A percentile compares a stretch with the other conserved stretches of the same genome.
phyloP scores from a whole-genome alignment of 2,113 vertebrate species.

The Nothobranchius furzeri region DNA sequence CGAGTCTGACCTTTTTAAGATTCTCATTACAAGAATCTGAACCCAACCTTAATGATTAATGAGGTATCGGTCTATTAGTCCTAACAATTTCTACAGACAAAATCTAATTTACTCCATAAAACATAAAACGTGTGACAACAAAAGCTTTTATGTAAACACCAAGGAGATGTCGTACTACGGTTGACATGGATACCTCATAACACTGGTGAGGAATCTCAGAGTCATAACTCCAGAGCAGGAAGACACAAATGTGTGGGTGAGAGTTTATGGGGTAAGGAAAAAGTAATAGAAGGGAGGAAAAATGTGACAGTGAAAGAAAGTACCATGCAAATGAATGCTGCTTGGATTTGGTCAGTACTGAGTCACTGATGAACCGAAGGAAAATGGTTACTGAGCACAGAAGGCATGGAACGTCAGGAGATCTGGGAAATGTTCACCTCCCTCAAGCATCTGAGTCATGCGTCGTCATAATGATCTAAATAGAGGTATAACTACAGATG shows the following conservation, averaged over 20 bases:
- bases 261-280: not conserved
- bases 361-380: slow-evolving; percentile 38
- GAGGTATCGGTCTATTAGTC: no score
- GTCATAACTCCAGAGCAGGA: slow-evolving; percentile 25
- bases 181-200: slow-evolving; percentile 51
- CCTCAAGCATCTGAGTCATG: slow-evolving; percentile 62
- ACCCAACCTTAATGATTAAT: no score
- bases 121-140: no score
- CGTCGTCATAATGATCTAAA: slow-evolving; percentile 46
- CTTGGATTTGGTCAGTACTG: slow-evolving; percentile 24
- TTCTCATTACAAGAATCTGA: slow-evolving; percentile 35
- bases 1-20: slow-evolving; percentile 47
- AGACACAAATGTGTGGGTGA: not conserved
- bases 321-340: not conserved
- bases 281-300: not conserved
- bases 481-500: slow-evolving; percentile 61
- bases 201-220: slow-evolving; percentile 47
- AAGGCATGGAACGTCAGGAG: slow-evolving; percentile 51
- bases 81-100: not conserved
- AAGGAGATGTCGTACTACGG: not conserved
- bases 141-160: not conserved
- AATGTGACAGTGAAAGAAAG: slow-evolving; percentile 10
- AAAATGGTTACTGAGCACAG: slow-evolving; percentile 48
- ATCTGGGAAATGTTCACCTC: slow-evolving; percentile 61
- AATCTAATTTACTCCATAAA: no score